phyloP scores from a whole-genome alignment of 2,113 vertebrate genomes.

The Bagarius yarrelli region DNA sequence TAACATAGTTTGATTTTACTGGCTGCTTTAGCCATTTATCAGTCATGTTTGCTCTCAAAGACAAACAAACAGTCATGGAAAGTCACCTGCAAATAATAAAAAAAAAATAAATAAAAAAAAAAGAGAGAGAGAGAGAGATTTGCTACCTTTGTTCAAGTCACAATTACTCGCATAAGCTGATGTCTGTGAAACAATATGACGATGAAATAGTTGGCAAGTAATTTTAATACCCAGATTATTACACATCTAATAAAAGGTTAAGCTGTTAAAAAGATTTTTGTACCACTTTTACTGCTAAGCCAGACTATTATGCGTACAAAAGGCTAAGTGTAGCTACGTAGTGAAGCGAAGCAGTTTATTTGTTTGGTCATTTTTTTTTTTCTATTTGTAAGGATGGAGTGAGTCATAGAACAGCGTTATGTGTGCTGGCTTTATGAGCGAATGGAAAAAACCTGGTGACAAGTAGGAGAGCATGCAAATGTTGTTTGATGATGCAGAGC shows the following conservation, averaged over 20 bases:
- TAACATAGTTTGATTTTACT: neutral
- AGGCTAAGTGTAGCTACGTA: too few species aligned
- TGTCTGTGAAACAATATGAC: neutral
- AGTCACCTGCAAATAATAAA: neutral
- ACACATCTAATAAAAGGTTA: too few species aligned
- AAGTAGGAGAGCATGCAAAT: constrained; percentile 26
- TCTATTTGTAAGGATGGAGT: neutral
- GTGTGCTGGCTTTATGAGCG: neutral
- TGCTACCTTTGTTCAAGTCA: neutral
- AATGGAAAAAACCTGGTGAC: constrained; percentile 15
- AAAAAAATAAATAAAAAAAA: too few species aligned
- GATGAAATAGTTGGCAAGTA: neutral
- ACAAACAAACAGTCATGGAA: neutral
- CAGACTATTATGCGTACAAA: too few species aligned
- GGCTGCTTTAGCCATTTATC: neutral
- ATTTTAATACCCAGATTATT: neutral
- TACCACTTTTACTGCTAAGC: too few species aligned
- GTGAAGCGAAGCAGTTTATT: neutral
- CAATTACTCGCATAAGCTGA: neutral
- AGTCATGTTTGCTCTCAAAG: neutral
- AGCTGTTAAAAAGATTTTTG: too few species aligned
- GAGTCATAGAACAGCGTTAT: neutral
- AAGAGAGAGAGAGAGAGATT: too few species aligned
- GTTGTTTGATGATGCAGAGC: constrained; percentile 63
- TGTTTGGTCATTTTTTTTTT: neutral